Evolutionary conservation across 2,113 vertebrate species (phyloP).

Genomic region (Colistium nudipinnis): DNA sequence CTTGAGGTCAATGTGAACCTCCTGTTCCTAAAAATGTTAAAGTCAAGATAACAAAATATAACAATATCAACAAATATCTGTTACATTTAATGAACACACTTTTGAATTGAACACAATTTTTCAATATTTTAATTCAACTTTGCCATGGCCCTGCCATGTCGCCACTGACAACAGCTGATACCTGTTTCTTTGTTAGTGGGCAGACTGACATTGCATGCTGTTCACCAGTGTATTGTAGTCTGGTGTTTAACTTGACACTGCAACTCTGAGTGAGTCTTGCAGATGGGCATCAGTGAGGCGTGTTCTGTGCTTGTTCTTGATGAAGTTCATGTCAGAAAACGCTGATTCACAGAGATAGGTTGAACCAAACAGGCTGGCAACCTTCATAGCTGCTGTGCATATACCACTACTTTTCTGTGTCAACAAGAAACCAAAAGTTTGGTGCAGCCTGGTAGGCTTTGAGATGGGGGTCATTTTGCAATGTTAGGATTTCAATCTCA

Average conservation of each 20-base stretch:
- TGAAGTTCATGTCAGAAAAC: constrained; percentile 55
- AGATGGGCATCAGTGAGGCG: constrained; percentile 55
- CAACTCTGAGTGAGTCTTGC: constrained; percentile 48
- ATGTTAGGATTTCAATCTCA: neutral
- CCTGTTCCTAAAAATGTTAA: too few species aligned
- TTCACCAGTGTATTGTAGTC: constrained; percentile 47
- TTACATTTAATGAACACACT: neutral
- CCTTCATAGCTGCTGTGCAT: constrained; percentile 16
- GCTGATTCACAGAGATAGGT: constrained; percentile 49
- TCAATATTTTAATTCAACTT: neutral
- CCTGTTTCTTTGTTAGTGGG: constrained; percentile 38
- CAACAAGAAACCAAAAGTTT: constrained; percentile 7
- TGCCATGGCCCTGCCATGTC: neutral
- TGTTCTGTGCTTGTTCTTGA: constrained; percentile 53
- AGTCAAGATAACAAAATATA: too few species aligned
- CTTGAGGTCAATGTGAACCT: too few species aligned
- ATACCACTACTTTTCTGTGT: constrained; percentile 6
- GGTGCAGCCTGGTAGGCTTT: neutral
- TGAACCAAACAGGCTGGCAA: constrained; percentile 41
- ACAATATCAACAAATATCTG: too few species aligned
- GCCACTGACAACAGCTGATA: neutral
- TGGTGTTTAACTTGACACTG: constrained; percentile 46
- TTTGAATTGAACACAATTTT: neutral
- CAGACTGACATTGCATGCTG: constrained; percentile 34
- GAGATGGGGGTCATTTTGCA: constrained; percentile 6